Evolutionary conservation across 2,888 invertebrate species (phyloP).

Genomic region (Apodemia hepburni): DNA sequence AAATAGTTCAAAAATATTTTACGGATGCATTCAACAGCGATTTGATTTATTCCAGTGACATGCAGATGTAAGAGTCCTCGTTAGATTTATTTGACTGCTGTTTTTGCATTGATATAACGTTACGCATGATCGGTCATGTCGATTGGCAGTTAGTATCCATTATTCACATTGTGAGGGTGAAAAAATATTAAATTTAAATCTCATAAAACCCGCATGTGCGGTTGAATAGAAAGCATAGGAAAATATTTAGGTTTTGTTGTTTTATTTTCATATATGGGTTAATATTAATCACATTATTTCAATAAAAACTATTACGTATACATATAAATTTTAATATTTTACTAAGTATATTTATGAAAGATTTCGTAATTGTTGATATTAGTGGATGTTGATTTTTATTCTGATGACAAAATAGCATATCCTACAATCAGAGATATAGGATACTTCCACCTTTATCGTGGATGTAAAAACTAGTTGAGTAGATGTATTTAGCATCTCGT

Average conservation of each 20-base stretch:
- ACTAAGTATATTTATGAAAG: too few species aligned
- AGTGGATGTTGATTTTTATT: too few species aligned
- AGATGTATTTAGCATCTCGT: too few species aligned
- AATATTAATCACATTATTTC: too few species aligned
- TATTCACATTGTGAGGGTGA: conserved; percentile 49
- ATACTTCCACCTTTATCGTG: too few species aligned
- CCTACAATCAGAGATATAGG: too few species aligned
- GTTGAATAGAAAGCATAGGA: conserved; percentile 6
- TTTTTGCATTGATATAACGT: conserved; percentile 67
- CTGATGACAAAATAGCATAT: too few species aligned
- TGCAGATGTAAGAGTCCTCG: conserved; percentile 76
- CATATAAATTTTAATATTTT: too few species aligned
- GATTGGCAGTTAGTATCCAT: conserved; percentile 70
- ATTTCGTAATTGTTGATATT: too few species aligned
- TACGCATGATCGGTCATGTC: conserved; percentile 76
- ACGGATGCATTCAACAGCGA: conserved; percentile 76
- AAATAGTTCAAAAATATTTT: conserved; percentile 78
- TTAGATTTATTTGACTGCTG: conserved; percentile 78
- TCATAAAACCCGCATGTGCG: conserved; percentile 21
- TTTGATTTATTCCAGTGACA: conserved; percentile 79
- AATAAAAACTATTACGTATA: too few species aligned
- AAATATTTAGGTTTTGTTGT: neutral
- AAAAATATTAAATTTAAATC: conserved; percentile 20
- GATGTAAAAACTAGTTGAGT: too few species aligned
- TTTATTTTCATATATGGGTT: too few species aligned